Percentiles rank a stretch among this genome's conserved stretches.
Evolutionary conservation across 37 sponge, comb jelly and placozoan species (phyloP).

Genomic region (Beroe ovata): DNA sequence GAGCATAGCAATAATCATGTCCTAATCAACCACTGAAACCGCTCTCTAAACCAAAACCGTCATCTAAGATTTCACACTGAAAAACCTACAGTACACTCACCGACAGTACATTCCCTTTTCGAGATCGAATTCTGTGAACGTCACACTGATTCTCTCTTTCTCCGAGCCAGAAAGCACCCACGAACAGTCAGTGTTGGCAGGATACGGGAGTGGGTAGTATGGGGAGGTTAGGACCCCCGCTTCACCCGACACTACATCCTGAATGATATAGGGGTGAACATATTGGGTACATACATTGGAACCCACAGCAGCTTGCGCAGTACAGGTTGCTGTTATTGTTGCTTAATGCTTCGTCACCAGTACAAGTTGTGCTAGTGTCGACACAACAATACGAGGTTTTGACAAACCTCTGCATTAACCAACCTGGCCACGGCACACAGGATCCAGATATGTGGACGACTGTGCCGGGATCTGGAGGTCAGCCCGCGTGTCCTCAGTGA

Average conservation of each 20-base stretch:
- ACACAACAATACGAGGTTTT: too few species aligned
- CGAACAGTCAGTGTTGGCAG: constrained; percentile 24
- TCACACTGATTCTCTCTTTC: background rate
- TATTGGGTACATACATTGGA: too few species aligned
- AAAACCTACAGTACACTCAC: too few species aligned
- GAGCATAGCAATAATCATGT: too few species aligned
- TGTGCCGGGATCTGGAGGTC: background rate
- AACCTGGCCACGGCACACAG: constrained; percentile 41
- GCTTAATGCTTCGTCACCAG: too few species aligned
- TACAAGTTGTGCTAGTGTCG: too few species aligned
- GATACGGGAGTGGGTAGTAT: constrained; percentile 2
- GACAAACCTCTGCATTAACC: too few species aligned
- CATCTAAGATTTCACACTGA: too few species aligned
- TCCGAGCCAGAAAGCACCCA: background rate
- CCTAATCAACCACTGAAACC: too few species aligned
- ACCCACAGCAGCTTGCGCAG: too few species aligned
- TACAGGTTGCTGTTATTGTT: too few species aligned
- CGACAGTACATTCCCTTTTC: background rate
- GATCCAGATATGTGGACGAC: background rate
- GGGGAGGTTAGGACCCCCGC: constrained; percentile 10
- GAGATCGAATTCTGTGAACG: background rate
- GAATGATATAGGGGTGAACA: background rate
- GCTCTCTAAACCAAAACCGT: too few species aligned
- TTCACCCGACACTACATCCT: background rate
- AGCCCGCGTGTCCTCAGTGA: background rate